A percentile compares a stretch with the other conserved stretches of the same genome.
Evolutionary conservation across 2,888 invertebrate genomes (phyloP).

Genomic region (Aplocera efformata): DNA sequence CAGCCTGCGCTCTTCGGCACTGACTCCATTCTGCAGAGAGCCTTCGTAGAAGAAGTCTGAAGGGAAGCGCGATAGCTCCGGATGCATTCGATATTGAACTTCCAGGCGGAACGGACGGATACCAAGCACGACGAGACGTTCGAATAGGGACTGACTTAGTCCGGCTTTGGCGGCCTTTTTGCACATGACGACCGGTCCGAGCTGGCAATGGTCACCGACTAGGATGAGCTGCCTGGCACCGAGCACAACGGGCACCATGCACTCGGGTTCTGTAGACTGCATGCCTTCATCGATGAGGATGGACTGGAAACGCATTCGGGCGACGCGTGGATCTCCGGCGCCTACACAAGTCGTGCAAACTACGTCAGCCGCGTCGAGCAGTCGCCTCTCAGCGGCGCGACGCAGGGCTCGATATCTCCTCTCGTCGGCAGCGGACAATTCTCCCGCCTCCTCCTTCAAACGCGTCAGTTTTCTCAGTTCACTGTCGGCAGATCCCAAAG

Average conservation of each 20-base stretch:
- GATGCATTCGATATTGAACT: slow-evolving; percentile 99
- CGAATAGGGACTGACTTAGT: slow-evolving; percentile 97
- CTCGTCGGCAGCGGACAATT: slow-evolving; percentile 97
- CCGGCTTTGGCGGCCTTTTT: slow-evolving; percentile 99
- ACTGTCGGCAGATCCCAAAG: slow-evolving; percentile 92
- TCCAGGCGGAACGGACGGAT: slow-evolving; percentile 98
- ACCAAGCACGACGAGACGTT: slow-evolving; percentile 97
- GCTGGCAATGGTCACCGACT: slow-evolving; percentile 99
- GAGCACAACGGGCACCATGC: slow-evolving; percentile 99
- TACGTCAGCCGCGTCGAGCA: slow-evolving; percentile 97
- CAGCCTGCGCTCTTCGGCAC: slow-evolving; percentile 95
- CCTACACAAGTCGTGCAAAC: slow-evolving; percentile 99
- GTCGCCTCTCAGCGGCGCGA: slow-evolving; percentile 93
- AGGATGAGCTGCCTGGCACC: slow-evolving; percentile 98
- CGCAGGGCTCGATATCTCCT: slow-evolving; percentile 94
- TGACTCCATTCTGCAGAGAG: slow-evolving; percentile 98
- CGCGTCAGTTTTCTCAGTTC: slow-evolving; percentile 97
- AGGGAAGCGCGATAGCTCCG: slow-evolving; percentile 97
- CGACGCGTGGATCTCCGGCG: slow-evolving; percentile 97
- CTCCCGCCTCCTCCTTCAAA: slow-evolving; percentile 98
- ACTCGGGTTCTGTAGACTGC: slow-evolving; percentile 98
- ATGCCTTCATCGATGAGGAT: slow-evolving; percentile 98
- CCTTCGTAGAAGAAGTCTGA: slow-evolving; percentile 99
- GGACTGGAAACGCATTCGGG: slow-evolving; percentile 95
- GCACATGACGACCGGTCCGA: slow-evolving; percentile 99